A percentile compares a stretch with the other conserved stretches of the same genome.
These are phyloP conservation scores for Amphiprion percula DNA, from an alignment of 2,113 vertebrate species.

Conservation along the genomic window DNA sequence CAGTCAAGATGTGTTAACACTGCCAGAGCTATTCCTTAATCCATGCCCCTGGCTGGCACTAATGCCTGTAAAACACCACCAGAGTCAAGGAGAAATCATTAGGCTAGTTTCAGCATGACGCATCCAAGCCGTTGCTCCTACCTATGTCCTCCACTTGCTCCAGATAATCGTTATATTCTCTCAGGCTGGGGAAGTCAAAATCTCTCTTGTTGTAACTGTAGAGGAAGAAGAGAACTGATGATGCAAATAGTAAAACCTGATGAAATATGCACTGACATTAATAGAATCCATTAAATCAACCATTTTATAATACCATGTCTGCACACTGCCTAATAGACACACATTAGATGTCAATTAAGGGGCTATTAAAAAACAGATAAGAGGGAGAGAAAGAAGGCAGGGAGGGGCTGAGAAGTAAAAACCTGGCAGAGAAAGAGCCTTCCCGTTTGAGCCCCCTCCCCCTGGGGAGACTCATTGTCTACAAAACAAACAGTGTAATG, in stretches of 20 bases:
- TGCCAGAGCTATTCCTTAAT: slow-evolving; percentile 26
- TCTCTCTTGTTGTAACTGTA: slow-evolving; percentile 98
- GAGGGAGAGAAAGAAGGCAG: slow-evolving; percentile 56
- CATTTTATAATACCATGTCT: slow-evolving; percentile 74
- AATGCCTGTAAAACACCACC: slow-evolving; percentile 47
- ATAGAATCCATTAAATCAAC: slow-evolving; percentile 75
- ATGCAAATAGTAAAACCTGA: slow-evolving; percentile 55
- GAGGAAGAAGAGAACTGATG: slow-evolving; percentile 60
- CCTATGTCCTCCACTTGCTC: slow-evolving; percentile 97
- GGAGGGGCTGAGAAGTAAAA: slow-evolving; percentile 78
- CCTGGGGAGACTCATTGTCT: slow-evolving; percentile 81
- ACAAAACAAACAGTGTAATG: slow-evolving; percentile 86
- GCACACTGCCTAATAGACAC: slow-evolving; percentile 70
- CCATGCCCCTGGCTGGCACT: slow-evolving; percentile 23
- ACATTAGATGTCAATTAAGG: slow-evolving; percentile 81
- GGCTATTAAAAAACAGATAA: slow-evolving; percentile 78
- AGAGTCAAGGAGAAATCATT: slow-evolving; percentile 45
- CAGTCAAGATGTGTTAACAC: slow-evolving; percentile 38
- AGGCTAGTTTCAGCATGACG: slow-evolving; percentile 14
- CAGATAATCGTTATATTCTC: slow-evolving; percentile 96
- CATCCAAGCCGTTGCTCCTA: slow-evolving; percentile 75
- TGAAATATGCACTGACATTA: slow-evolving; percentile 64
- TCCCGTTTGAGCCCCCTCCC: slow-evolving; percentile 66
- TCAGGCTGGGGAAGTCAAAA: slow-evolving; percentile 91
- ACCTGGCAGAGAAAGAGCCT: slow-evolving; percentile 80